Evolutionary conservation across 2,113 vertebrate genomes (phyloP).

Genomic region (Motacilla tschutschensis): DNA sequence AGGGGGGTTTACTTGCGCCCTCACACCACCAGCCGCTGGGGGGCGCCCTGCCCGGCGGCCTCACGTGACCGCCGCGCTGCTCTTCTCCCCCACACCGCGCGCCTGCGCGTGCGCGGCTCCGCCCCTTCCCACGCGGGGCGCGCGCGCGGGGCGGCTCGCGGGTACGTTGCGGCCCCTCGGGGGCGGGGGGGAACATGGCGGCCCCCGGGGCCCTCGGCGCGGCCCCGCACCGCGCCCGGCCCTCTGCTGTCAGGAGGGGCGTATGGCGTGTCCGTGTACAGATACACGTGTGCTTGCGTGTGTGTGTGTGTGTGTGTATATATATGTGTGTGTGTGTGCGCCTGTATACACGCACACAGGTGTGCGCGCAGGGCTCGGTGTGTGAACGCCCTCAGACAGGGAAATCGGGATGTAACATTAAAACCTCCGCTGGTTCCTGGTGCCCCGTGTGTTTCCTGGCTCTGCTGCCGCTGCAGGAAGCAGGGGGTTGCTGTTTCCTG

Average conservation of each 20-base stretch:
- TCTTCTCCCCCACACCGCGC: too few species aligned
- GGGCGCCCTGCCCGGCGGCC: background rate
- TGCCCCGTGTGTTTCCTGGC: accelerated
- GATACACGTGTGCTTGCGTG: accelerated
- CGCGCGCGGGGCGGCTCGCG: background rate
- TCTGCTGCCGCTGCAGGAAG: background rate
- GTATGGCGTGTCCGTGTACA: accelerated
- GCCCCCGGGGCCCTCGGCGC: background rate
- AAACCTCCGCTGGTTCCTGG: accelerated
- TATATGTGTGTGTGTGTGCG: too few species aligned
- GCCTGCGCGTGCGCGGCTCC: background rate
- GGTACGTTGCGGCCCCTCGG: background rate
- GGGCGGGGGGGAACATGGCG: background rate
- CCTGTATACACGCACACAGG: accelerated
- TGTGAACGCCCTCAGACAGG: background rate
- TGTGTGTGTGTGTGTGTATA: too few species aligned
- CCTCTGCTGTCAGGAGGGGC: background rate
- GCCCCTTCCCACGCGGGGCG: background rate
- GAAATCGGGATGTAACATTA: accelerated
- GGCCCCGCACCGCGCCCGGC: too few species aligned
- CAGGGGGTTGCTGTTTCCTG: background rate
- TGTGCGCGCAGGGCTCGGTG: background rate
- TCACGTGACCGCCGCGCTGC: background rate
- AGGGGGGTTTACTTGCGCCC: accelerated
- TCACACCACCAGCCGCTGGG: background rate